Conservation (phyloP, 1,140 invertebrate genomes). For the Drosophila biarmipes region DNA sequence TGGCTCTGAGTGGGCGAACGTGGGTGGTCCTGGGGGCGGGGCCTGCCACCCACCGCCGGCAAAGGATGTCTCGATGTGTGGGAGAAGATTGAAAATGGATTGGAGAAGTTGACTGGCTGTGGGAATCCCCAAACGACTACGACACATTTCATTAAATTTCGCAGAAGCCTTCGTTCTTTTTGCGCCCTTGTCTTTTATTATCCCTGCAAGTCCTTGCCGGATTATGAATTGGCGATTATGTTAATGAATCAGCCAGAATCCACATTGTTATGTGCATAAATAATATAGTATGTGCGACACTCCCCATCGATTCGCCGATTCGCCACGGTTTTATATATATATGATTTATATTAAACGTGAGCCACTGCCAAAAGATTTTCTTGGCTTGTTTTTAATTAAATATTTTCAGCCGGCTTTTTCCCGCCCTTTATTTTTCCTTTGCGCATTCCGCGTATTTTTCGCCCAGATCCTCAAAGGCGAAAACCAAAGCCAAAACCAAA, state of each 20-base stretch:
- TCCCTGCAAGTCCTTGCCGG: conserved; percentile 34
- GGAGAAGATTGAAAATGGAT: conserved; percentile 10
- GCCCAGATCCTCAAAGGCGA: conserved; percentile 32
- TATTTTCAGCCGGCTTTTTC: conserved; percentile 15
- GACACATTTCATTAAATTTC: conserved; percentile 43
- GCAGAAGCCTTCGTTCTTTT: neutral
- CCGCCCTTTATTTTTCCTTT: conserved; percentile 8
- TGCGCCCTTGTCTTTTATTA: conserved; percentile 26
- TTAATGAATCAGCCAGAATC: conserved; percentile 59
- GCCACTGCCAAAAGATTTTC: conserved; percentile 6
- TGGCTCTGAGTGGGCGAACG: conserved; percentile 4
- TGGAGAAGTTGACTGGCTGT: neutral
- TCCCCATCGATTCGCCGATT: neutral
- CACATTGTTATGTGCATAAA: conserved; percentile 63
- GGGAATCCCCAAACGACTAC: conserved; percentile 5
- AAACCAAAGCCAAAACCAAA: conserved; percentile 44
- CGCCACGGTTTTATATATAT: too few species aligned
- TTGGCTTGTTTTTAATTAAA: conserved; percentile 44
- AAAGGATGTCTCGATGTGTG: neutral
- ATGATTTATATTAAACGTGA: conserved; percentile 19
- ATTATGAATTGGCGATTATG: conserved; percentile 82
- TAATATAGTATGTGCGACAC: conserved; percentile 26
- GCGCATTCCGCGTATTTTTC: conserved; percentile 18
- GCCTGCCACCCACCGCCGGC: neutral
- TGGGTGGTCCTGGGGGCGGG: neutral